These are phyloP conservation scores for Burhinus bistriatus DNA, from an alignment of 2,113 vertebrate species.

Conservation along the genomic window DNA sequence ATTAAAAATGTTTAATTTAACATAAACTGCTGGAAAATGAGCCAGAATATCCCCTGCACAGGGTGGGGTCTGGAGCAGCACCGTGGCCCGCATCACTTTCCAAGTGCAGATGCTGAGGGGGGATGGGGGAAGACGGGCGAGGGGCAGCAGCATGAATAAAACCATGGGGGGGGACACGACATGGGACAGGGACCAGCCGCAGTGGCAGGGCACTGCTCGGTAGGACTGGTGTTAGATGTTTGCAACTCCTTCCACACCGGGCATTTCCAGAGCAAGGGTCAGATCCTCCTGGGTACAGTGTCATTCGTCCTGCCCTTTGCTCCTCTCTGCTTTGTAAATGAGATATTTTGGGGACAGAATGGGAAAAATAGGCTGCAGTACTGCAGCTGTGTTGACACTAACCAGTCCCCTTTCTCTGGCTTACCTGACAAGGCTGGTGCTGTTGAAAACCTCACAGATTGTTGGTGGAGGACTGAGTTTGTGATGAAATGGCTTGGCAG, in stretches of 20 bases:
- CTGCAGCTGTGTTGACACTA: neutral
- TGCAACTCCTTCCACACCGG: neutral
- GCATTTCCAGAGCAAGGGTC: neutral
- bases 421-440: neutral
- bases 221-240: neutral
- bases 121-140: accelerated
- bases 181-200: neutral
- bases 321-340: neutral
- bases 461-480: accelerated
- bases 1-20: neutral
- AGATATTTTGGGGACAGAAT: neutral
- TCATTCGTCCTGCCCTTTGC: neutral
- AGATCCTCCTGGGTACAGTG: neutral
- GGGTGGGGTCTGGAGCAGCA: neutral
- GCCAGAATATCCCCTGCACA: neutral
- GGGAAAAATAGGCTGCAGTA: neutral
- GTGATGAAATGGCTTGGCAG: neutral
- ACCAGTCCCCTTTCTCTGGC: neutral
- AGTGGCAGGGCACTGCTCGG: neutral
- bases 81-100: neutral
- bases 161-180: accelerated
- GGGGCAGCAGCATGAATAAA: neutral
- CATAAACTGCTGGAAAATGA: neutral
- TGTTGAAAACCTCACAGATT: neutral
- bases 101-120: neutral